Percentiles rank a stretch among this genome's conserved stretches.
These are phyloP conservation scores for Oreochromis mossambicus DNA, from an alignment of 2,797 vertebrate species.

Conservation along the genomic window DNA sequence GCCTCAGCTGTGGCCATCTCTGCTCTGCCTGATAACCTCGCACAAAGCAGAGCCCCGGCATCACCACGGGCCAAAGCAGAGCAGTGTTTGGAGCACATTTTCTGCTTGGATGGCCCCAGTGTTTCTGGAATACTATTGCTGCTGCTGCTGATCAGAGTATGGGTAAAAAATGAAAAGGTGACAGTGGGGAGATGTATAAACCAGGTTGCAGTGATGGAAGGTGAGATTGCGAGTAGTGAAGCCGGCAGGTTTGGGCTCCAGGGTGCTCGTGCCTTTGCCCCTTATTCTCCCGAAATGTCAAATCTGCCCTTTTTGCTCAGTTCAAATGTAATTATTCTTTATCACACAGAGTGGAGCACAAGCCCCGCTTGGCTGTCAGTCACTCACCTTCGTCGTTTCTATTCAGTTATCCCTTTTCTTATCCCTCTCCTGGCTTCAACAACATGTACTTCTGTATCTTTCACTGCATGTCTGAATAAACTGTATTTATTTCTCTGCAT, in stretches of 20 bases:
- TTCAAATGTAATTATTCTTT: constrained; percentile 60
- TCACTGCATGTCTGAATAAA: not conserved
- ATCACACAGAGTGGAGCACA: constrained; percentile 17
- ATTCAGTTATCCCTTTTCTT: constrained; percentile 43
- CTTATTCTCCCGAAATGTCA: constrained; percentile 45
- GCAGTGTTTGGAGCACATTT: constrained; percentile 47
- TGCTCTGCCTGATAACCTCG: constrained; percentile 58
- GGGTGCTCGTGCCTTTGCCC: constrained; percentile 14
- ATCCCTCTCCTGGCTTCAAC: constrained; percentile 21
- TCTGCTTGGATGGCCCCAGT: constrained; percentile 56
- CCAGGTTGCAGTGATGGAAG: constrained; percentile 42
- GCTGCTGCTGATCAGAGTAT: constrained; percentile 30
- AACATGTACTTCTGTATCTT: not conserved
- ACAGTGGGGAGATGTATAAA: constrained; percentile 45
- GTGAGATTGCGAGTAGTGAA: constrained; percentile 28
- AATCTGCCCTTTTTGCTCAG: constrained; percentile 52
- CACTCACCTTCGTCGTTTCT: constrained; percentile 16
- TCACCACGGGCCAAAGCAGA: constrained; percentile 5
- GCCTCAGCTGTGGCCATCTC: constrained; percentile 28
- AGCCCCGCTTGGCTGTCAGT: constrained; percentile 4
- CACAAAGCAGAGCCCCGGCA: constrained; percentile 16
- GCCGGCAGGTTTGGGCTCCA: constrained; percentile 4
- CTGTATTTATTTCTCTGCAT: not conserved
- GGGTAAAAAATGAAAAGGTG: constrained; percentile 14
- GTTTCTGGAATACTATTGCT: constrained; percentile 61